Evolutionary conservation across 1,140 invertebrate species (phyloP), one percentile per base, ranked within the genome.

Genomic region (Antheraea pernyi): DNA sequence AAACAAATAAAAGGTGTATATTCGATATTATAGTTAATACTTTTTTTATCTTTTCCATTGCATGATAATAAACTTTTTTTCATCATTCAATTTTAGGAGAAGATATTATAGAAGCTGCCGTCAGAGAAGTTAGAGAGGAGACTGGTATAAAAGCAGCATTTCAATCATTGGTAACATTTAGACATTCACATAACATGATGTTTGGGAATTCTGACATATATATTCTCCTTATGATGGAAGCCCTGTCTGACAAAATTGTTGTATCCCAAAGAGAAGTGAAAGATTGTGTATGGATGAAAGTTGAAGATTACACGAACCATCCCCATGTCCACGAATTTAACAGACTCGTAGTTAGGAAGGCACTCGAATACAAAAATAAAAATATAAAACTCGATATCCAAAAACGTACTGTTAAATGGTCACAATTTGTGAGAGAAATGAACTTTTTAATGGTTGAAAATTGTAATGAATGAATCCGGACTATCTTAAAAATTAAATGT

Each of bases 181-280:
- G 97, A 73, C 97, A 98, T 82, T 93, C 93, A 8, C 96, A 96
- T 74, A 88, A 91, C 61, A 91, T 92, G 75, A 94, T 94, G 79
- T 98, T 96, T 85, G 95, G 94, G 7, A 98, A 97, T 82, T 97
- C 96, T 0, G 97, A 98, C 85, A 95, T 98, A 63, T 98, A 98
- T 81, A 94, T 97, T 59, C 93, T 98, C 0, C 94, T 97, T 7
- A 94, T 94, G 74, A 92, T 98, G 75, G 95, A 92, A 75, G 96
- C 97, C 1, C 67, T 94, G 0, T 94, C 94, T 39, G 84, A 93
- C 18, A 91, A 95, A 9, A 96, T 98, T 58, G 89, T 87, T 59
- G 94, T 94, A 72, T 97, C 96, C 78, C 90, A 95, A 16, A 92
- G 94, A 74, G 97, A 99, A 93, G 95, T 98, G 18, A 93, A 92